Evolutionary conservation across 2,888 invertebrate species (phyloP).

Genomic region (Cephus pulcher): DNA sequence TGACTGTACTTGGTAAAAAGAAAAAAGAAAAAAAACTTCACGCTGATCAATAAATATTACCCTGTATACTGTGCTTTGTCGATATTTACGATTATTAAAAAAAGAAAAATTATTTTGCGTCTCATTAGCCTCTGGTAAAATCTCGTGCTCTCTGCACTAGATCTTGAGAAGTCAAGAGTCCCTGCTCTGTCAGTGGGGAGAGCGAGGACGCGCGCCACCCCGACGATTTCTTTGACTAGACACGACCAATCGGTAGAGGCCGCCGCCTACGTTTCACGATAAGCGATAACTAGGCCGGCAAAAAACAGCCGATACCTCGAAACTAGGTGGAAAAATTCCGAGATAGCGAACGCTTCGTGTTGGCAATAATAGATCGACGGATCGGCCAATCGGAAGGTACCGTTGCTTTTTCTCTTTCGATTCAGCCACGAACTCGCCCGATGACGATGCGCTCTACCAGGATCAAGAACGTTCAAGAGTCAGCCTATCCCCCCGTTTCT

Average conservation of each 20-base stretch:
- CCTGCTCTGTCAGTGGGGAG: slow-evolving; percentile 55
- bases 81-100: no score
- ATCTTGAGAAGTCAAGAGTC: slow-evolving; percentile 46
- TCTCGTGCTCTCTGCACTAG: slow-evolving; percentile 47
- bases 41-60: not conserved
- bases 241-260: not conserved
- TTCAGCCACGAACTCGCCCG: not conserved
- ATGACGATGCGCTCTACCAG: not conserved
- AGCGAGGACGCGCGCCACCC: slow-evolving; percentile 25
- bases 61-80: not conserved
- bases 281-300: slow-evolving; percentile 55
- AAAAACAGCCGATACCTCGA: slow-evolving; percentile 60
- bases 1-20: slow-evolving; percentile 30
- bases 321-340: slow-evolving; percentile 63
- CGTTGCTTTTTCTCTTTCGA: not conserved
- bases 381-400: not conserved
- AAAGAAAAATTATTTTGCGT: not conserved
- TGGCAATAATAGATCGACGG: not conserved
- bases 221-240: slow-evolving; percentile 11
- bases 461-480: not conserved
- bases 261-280: not conserved
- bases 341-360: slow-evolving; percentile 46
- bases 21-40: not conserved
- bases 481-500: not conserved
- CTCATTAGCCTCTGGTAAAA: not conserved